Percentiles rank a stretch among this genome's conserved stretches.
phyloP scores from a whole-genome alignment of 2,888 invertebrate species.

The Lasioglossum villosulum region DNA sequence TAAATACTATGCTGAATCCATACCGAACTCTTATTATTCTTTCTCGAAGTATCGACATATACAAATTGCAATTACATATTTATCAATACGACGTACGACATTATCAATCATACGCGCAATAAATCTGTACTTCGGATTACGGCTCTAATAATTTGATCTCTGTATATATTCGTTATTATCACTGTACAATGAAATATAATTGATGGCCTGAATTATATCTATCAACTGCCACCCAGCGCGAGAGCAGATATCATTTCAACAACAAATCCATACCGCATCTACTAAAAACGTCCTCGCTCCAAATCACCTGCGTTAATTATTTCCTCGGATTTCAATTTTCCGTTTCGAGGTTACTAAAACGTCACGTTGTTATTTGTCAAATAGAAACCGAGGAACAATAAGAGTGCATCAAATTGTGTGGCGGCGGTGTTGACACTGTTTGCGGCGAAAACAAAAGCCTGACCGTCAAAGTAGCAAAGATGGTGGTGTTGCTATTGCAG shows the following conservation, averaged over 20 bases:
- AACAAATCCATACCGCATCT: background rate
- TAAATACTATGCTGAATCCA: too few relatives aligned
- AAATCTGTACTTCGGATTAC: background rate
- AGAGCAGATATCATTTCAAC: background rate
- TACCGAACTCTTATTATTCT: background rate
- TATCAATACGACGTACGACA: background rate
- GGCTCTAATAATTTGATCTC: background rate
- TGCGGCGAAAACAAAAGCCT: slow-evolving; percentile 6
- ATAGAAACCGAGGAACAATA: background rate
- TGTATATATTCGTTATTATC: too few relatives aligned
- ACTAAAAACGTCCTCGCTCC: background rate
- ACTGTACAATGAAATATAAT: too few relatives aligned
- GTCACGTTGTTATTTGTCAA: background rate
- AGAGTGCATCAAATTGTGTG: background rate
- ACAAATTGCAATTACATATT: background rate
- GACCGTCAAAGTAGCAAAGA: slow-evolving; percentile 14
- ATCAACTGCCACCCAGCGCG: background rate
- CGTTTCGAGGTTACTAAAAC: background rate
- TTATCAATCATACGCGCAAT: background rate
- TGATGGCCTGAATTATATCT: too few relatives aligned
- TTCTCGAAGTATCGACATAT: background rate
- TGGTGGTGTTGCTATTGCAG: slow-evolving; percentile 11
- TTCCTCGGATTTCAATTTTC: background rate
- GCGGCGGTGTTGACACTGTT: background rate
- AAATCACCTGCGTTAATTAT: background rate